These are phyloP conservation scores for Petroica traversi DNA, from an alignment of 2,113 vertebrate species.

Conservation along the genomic window DNA sequence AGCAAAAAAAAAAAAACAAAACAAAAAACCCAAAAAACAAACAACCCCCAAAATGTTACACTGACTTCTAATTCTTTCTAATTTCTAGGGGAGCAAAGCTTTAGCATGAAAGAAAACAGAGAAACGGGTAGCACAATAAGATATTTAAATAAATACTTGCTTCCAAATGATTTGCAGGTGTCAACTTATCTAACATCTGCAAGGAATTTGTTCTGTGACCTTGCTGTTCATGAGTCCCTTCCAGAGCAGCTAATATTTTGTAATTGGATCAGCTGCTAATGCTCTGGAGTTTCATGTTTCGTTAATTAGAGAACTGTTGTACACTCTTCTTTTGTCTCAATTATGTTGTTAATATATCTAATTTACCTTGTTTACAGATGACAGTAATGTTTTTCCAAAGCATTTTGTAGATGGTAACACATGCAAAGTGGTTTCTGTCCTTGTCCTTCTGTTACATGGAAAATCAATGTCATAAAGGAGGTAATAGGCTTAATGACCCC, in stretches of 20 bases:
- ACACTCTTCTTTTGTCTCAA: not conserved
- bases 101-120: conserved; percentile 67
- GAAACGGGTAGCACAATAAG: conserved; percentile 78
- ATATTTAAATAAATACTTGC: conserved; percentile 80
- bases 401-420: not conserved
- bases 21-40: too few species aligned
- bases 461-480: not conserved
- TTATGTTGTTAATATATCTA: not conserved
- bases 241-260: conserved; percentile 66
- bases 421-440: not conserved
- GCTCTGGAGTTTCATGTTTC: conserved; percentile 26
- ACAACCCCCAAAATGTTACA: too few species aligned
- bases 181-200: conserved; percentile 71
- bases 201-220: conserved; percentile 49
- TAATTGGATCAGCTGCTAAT: conserved; percentile 76
- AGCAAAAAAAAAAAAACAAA: not conserved
- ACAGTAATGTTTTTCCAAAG: not conserved
- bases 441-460: not conserved
- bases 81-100: not conserved
- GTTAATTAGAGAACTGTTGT: not conserved
- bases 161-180: conserved; percentile 85
- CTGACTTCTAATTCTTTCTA: conserved; percentile 18
- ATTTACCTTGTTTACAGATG: conserved; percentile 6
- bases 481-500: not conserved
- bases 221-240: conserved; percentile 40